Base-by-base conservation (phyloP, 2,888 invertebrate genomes). In the Lottia scabra region DNA sequence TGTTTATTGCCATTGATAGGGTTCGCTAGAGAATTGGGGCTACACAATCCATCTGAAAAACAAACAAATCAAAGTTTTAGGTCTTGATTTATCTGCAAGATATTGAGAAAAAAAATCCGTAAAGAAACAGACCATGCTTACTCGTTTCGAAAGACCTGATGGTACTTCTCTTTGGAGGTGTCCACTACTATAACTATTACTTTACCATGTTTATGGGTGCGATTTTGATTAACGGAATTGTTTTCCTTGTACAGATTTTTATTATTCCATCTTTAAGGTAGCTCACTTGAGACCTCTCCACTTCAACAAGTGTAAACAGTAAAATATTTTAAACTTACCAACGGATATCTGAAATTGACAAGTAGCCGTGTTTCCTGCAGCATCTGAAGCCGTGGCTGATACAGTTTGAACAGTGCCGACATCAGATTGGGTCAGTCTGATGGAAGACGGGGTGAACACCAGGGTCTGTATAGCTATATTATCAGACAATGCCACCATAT, bases 31-130 rank as follows among this genome's bases (percentile, higher is more conserved):
- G 45, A 38, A 26, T 62, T n/a, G 8, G 70, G 67, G 30, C 66
- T 27, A 62, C 77, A 77, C 19, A 46, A 16, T 5, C 19, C 67
- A n/a, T 43, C 76, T 76, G 73, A 27, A 68, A n/a, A 12, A 15
- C 19, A 23, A 65, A 56, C 15, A 19, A 67, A 10, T 46, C 2
- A 10, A 38, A 6, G 19, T 8, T 46, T 23, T 65, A 8, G 23
- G 23, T 30, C 10, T 10, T 38, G 38, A 38, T 38, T 38, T 38
- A n/a, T 38, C 38, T 5, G 38, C 38, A 38, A 6, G 1, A 38
- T 38, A 38, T 6, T 38, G 38, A 10, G 38, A n/a, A n/a, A n/a
- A n/a, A n/a, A n/a, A n/a, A n/a, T n/a, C n/a, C n/a, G n/a, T n/a
- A n/a, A n/a, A n/a, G n/a, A n/a, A n/a, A n/a, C n/a, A n/a, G n/a